Conservation (phyloP, 2,113 vertebrate genomes). For the Felis catus region DNA sequence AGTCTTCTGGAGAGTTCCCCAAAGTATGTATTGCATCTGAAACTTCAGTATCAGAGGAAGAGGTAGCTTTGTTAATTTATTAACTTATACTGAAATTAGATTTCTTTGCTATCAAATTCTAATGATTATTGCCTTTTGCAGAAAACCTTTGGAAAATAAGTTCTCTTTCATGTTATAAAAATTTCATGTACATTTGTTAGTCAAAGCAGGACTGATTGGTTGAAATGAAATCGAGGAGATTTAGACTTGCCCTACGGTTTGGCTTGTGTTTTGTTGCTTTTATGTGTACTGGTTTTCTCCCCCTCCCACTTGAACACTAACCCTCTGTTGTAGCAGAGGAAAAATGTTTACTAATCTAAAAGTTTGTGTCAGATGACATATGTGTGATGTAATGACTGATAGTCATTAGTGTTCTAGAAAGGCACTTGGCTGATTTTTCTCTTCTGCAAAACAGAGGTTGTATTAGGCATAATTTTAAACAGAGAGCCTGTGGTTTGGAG, state of each 20-base stretch:
- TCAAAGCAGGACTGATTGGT: constrained; percentile 5
- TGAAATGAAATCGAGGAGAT: constrained; percentile 4
- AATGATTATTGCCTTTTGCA: constrained; percentile 35
- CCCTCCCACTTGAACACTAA: background rate
- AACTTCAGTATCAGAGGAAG: background rate
- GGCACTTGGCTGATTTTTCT: constrained; percentile 58
- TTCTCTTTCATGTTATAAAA: constrained; percentile 35
- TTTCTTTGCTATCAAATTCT: constrained; percentile 37
- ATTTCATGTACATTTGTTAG: constrained; percentile 45
- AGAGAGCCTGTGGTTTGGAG: constrained; percentile 64
- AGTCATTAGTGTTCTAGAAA: constrained; percentile 58
- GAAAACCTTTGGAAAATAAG: constrained; percentile 31
- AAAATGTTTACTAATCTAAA: constrained; percentile 59
- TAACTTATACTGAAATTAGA: background rate
- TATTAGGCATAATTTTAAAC: constrained; percentile 70
- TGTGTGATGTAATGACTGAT: constrained; percentile 65
- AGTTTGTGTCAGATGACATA: constrained; percentile 57
- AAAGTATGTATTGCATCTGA: background rate
- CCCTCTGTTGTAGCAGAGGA: constrained; percentile 41
- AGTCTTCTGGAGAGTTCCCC: background rate
- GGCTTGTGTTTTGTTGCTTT: constrained; percentile 38
- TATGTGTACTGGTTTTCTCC: background rate
- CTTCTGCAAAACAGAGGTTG: constrained; percentile 31
- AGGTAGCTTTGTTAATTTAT: background rate
- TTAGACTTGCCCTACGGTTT: background rate